phyloP scores from a whole-genome alignment of 2,888 invertebrate genomes.

The Melieria crassipennis region DNA sequence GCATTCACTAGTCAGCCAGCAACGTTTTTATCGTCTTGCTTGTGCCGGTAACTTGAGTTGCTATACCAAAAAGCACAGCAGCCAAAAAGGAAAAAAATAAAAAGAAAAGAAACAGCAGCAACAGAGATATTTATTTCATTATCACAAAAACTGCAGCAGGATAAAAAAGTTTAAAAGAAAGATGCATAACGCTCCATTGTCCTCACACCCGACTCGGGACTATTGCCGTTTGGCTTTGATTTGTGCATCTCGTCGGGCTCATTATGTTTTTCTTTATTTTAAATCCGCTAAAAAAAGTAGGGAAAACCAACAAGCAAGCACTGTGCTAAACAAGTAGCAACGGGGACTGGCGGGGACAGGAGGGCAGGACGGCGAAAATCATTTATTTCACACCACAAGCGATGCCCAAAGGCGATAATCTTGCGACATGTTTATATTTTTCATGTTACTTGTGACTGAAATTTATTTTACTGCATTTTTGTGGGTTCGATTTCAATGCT shows the following conservation, averaged over 20 bases:
- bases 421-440: conserved; percentile 19
- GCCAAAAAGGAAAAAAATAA: no score
- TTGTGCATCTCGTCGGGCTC: background rate
- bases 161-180: background rate
- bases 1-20: no score
- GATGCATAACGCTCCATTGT: no score
- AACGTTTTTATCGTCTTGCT: background rate
- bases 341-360: no score
- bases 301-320: background rate
- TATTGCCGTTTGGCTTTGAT: no score
- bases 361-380: background rate
- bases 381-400: conserved; percentile 19
- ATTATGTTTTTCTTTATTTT: background rate
- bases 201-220: no score
- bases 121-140: conserved; percentile 8
- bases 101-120: background rate
- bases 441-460: background rate
- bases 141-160: conserved; percentile 6
- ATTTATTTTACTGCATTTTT: conserved; percentile 19
- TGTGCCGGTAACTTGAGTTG: conserved; percentile 10
- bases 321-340: background rate
- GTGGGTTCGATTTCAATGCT: conserved; percentile 17
- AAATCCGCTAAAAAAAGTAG: background rate
- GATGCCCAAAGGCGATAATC: conserved; percentile 12
- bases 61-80: background rate